Conservation (phyloP, 1,140 invertebrate species). For the Magallana angulata region DNA sequence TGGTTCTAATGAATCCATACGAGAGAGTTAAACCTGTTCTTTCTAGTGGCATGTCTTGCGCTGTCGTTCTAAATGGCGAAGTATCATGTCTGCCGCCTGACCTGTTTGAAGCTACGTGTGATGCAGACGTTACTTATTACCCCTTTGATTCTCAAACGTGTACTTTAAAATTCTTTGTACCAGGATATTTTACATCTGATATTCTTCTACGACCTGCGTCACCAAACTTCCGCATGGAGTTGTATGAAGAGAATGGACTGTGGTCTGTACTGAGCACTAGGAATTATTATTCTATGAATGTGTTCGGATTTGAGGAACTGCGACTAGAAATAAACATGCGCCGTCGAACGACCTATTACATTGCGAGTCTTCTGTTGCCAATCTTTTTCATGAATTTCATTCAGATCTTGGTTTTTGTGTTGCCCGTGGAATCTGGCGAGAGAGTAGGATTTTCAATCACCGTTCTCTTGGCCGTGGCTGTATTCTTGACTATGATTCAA, state of each 20-base stretch:
- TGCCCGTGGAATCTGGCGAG: conserved; percentile 82
- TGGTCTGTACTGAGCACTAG: conserved; percentile 73
- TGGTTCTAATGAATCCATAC: conserved; percentile 11
- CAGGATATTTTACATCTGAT: conserved; percentile 55
- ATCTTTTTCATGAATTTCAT: conserved; percentile 82
- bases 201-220: conserved; percentile 81
- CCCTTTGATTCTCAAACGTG: conserved; percentile 87
- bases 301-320: neutral
- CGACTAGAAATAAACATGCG: conserved; percentile 62
- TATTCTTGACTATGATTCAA: conserved; percentile 82
- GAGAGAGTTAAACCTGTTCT: neutral
- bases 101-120: conserved; percentile 84
- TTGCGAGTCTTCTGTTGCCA: conserved; percentile 81
- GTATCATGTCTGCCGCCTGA: conserved; percentile 37
- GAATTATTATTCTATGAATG: neutral
- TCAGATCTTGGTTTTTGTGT: conserved; percentile 81
- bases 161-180: conserved; percentile 75
- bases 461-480: conserved; percentile 82
- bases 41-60: neutral
- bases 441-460: conserved; percentile 82
- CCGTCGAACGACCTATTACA: conserved; percentile 73
- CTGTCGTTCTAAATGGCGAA: neutral
- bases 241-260: conserved; percentile 82
- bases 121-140: conserved; percentile 90
- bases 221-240: conserved; percentile 79